Evolutionary conservation across 2,113 vertebrate genomes (phyloP), one percentile per base, ranked within the genome.

Genomic region (Eulacestoma nigropectus): DNA sequence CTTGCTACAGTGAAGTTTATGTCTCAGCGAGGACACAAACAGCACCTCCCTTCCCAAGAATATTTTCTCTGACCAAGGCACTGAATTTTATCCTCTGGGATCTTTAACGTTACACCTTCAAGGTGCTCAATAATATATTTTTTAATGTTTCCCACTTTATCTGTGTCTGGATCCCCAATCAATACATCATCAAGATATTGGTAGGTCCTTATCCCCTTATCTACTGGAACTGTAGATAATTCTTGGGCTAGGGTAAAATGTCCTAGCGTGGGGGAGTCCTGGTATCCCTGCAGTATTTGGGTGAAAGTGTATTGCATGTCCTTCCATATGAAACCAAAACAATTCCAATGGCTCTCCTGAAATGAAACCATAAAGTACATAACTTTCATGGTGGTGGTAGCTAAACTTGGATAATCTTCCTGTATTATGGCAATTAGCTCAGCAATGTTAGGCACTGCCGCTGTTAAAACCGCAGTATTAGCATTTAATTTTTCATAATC

Each of bases 1-100:
- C 39, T 30, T 53, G 23, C 39, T 69, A 37, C 29, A 11, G 15
- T 46, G 39, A 46, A 15, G 5, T 39, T 29, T 37, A 37, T 0
- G 0, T n/a, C 46, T 53, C 27, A n/a, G 29, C 4, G 9, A 55
- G 23, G n/a, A 69, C 12, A 37, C 14, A 46, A 44, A 60, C 2
- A 52, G 5, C 29, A 53, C 7, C 23, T n/a, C 15, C 19, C 6
- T 29, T 62, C 39, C n/a, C 23, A 46, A 53, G 23, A 46, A 16
- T 29, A 29, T 65, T 59, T 46, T 29, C 39, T 53, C 55, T 69
- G 29, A 29, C 4, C 10, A 29, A 8, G 12, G 2, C n/a, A 29
- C 16, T n/a, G n/a, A 53, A 39, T 62, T 62, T 87, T n/a, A 20
- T n/a, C 10, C 29, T 39, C 10, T 78, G 15, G 5, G 14, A 9